These are phyloP conservation scores for Himalopsyche japonica DNA, from an alignment of 2,888 invertebrate species.

Conservation along the genomic window DNA sequence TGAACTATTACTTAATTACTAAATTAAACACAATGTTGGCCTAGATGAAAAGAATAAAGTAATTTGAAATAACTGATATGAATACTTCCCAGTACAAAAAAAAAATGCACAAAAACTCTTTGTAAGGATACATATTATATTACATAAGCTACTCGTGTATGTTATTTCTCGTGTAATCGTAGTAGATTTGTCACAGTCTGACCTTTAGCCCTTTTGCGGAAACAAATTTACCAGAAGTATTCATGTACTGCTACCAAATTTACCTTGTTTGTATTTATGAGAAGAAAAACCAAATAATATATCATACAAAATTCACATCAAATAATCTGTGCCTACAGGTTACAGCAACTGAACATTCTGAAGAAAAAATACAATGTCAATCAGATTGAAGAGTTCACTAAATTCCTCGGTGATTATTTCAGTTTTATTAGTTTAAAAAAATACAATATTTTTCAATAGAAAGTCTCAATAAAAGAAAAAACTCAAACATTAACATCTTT, in stretches of 20 bases:
- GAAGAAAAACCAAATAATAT: neutral
- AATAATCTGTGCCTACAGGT: neutral
- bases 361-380: too few species aligned
- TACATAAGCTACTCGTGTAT: neutral
- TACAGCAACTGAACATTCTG: too few species aligned
- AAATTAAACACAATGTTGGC: too few species aligned
- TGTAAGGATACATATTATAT: neutral
- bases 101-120: neutral
- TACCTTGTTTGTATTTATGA: neutral
- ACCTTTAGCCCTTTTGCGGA: neutral
- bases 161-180: neutral
- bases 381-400: too few species aligned
- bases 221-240: neutral
- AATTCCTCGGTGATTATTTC: too few species aligned
- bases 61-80: too few species aligned
- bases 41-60: too few species aligned
- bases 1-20: too few species aligned
- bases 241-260: neutral
- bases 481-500: too few species aligned
- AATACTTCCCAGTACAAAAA: neutral
- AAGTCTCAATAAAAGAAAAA: too few species aligned
- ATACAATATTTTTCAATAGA: too few species aligned
- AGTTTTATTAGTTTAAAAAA: too few species aligned
- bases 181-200: neutral
- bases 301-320: neutral